These are phyloP conservation scores for Stenchaetothrips biformis DNA, from an alignment of 2,888 invertebrate genomes.

Conservation along the genomic window DNA sequence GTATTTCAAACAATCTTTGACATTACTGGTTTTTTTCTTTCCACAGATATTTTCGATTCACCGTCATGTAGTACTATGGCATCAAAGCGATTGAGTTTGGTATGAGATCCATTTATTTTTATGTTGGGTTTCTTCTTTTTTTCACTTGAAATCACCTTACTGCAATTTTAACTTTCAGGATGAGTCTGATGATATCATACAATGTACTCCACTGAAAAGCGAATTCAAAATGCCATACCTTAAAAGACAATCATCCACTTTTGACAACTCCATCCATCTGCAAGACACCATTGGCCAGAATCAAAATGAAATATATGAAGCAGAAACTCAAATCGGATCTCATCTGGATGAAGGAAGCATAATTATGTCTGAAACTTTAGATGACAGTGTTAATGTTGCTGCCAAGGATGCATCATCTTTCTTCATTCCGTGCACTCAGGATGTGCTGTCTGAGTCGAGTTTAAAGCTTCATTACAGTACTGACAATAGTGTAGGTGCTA, in stretches of 20 bases:
- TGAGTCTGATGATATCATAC: background rate
- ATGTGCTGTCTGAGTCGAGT: background rate
- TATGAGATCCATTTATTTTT: background rate
- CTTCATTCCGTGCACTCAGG: background rate
- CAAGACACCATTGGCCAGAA: background rate
- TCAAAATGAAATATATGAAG: background rate
- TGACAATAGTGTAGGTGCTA: background rate
- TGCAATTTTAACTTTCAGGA: background rate
- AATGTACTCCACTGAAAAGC: background rate
- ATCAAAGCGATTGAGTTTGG: background rate
- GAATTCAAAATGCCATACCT: background rate
- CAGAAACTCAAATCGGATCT: background rate
- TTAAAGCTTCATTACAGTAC: background rate
- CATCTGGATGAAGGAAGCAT: background rate
- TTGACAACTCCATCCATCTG: background rate
- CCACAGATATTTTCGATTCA: background rate
- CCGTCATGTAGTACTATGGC: background rate
- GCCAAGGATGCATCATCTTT: background rate
- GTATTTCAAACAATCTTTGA: background rate
- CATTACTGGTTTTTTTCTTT: too few species aligned
- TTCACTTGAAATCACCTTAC: background rate
- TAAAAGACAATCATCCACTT: background rate
- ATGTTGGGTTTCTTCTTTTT: background rate
- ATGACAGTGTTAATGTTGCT: background rate
- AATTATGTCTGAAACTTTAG: background rate